These are phyloP conservation scores for Dipodomys spectabilis DNA, from an alignment of 2,113 vertebrate genomes.

Conservation along the genomic window DNA sequence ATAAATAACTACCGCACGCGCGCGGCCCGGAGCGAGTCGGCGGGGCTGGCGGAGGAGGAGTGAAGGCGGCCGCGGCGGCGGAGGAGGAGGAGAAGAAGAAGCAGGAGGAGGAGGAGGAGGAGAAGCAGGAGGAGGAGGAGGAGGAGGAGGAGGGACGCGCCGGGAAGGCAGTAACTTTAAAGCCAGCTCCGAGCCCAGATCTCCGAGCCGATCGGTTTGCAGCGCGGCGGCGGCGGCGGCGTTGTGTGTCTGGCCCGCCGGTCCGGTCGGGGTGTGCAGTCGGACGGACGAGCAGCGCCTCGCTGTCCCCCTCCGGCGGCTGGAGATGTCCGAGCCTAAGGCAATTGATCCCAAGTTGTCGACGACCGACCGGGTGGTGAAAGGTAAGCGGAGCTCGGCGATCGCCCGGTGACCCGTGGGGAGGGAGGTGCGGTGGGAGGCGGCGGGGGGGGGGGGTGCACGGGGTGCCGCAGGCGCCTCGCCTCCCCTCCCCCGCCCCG, in stretches of 20 bases:
- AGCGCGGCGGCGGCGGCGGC: constrained; percentile 78
- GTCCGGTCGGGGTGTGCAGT: constrained; percentile 73
- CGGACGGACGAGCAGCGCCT: constrained; percentile 81
- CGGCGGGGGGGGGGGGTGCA: background rate
- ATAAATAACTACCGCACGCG: constrained; percentile 81
- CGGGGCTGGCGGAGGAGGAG: background rate
- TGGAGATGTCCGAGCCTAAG: constrained; percentile 99
- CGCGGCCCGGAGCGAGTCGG: constrained; percentile 73
- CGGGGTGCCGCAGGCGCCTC: constrained; percentile 59
- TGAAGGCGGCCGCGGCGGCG: constrained; percentile 31
- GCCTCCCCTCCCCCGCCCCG: constrained; percentile 31
- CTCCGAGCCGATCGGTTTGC: constrained; percentile 68
- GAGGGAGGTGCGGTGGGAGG: constrained; percentile 2
- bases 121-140: background rate
- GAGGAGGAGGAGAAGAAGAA: background rate
- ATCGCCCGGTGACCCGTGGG: background rate
- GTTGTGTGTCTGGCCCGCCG: constrained; percentile 63
- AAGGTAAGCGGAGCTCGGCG: constrained; percentile 91
- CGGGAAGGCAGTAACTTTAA: constrained; percentile 81
- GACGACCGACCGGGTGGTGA: constrained; percentile 97
- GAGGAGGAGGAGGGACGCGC: constrained; percentile 72
- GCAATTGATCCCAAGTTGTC: constrained; percentile 97
- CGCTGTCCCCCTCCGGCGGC: constrained; percentile 83
- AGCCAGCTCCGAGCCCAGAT: constrained; percentile 79
- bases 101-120: constrained; percentile 51